Evolutionary conservation across 1,140 invertebrate species (phyloP).

Genomic region (Pentalonia nigronervosa): DNA sequence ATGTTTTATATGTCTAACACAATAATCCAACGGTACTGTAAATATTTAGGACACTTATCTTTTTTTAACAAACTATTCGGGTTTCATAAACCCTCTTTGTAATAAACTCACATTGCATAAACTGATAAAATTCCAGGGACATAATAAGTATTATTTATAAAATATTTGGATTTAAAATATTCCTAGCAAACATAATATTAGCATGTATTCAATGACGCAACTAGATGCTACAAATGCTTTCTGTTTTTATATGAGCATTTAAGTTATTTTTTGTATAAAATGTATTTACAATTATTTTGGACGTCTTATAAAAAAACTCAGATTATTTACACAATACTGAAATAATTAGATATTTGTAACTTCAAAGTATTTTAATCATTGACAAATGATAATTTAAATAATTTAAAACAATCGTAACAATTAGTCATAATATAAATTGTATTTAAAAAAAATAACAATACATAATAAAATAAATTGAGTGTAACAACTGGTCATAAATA

Average conservation of each 20-base stretch:
- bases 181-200: not conserved
- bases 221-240: not conserved
- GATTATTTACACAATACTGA: not conserved
- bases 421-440: no score
- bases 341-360: not conserved
- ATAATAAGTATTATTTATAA: not conserved
- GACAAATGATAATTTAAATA: not conserved
- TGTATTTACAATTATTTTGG: not conserved
- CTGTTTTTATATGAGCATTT: not conserved
- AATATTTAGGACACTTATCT: not conserved
- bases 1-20: not conserved
- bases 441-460: not conserved
- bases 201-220: not conserved
- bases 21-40: not conserved
- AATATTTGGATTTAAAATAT: not conserved
- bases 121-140: not conserved
- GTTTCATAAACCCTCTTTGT: not conserved
- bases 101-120: not conserved
- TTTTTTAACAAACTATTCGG: not conserved
- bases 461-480: not conserved
- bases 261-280: not conserved
- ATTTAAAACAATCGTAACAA: not conserved
- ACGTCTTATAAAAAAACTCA: not conserved
- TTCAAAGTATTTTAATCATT: not conserved
- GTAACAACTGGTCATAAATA: conserved; percentile 1